These are phyloP conservation scores for Zelostemma sp. DNA, from an alignment of 1,140 invertebrate species.

Conservation along the genomic window DNA sequence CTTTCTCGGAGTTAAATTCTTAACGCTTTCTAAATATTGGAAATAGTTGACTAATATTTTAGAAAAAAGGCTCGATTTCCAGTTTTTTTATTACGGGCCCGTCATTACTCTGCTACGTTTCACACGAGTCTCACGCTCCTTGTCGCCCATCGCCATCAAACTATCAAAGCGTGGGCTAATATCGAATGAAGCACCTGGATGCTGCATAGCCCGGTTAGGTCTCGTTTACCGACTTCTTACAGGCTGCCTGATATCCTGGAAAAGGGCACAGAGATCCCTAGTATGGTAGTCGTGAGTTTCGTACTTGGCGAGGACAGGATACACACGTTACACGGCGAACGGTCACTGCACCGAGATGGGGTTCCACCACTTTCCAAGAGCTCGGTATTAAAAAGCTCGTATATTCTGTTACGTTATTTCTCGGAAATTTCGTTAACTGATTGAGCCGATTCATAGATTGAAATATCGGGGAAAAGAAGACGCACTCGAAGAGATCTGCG, in stretches of 20 bases:
- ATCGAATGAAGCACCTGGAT: conserved; percentile 38
- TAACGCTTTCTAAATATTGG: no score
- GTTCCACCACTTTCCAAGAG: conserved; percentile 30
- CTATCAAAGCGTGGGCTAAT: conserved; percentile 40
- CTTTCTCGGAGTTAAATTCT: no score
- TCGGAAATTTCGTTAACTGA: no score
- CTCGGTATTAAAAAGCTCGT: conserved; percentile 29
- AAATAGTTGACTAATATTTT: no score
- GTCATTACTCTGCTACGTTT: no score
- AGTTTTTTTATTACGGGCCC: no score
- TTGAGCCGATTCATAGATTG: no score
- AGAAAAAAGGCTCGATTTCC: no score
- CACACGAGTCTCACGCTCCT: conserved; percentile 10
- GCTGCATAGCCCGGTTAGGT: conserved; percentile 30
- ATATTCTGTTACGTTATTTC: no score
- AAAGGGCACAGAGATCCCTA: conserved; percentile 44
- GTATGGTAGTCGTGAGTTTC: conserved; percentile 57
- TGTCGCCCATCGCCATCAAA: conserved; percentile 15
- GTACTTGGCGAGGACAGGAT: conserved; percentile 57
- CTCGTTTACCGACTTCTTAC: conserved; percentile 65
- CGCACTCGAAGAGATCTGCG: no score
- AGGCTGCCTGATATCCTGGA: conserved; percentile 55
- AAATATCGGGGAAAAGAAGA: no score
- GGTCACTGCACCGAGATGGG: conserved; percentile 40
- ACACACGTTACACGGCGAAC: conserved; percentile 21